Base-by-base conservation (phyloP, 1,140 invertebrate genomes). In the Dendroctonus valens region DNA sequence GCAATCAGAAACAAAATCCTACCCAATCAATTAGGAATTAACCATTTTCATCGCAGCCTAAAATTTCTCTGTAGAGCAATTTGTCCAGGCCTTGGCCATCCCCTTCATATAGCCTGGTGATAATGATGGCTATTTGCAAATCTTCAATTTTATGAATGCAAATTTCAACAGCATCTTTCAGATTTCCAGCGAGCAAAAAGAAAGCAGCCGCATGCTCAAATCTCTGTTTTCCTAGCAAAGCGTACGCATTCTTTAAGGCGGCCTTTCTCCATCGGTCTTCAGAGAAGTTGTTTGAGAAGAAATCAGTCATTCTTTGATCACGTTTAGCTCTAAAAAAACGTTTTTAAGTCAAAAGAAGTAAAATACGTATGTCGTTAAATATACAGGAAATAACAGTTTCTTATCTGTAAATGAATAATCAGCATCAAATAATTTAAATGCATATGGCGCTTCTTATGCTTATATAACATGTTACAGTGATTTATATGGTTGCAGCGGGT, bases 241-340 rank as follows among this genome's bases (percentile, higher is more conserved):
- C 93, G 78, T 96, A 99, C 0, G 97, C 97, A 80, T 99, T 99
- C 82, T 99, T 99, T 26, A 98, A 77, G 0, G 97, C 97, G 5
- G 96, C 96, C 77, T 96, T 98, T 6, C 96, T 85, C 95, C 96
- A 98, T 59, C 95, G 81, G 74, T 97, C 92, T 79, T 97, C 89
- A 2, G 81, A 80, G 75, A 99, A 99, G 76, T 99, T 95, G 76
- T 99, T 96, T 7, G 90, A 81, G 78, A 99, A 99, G 80, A 99
- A 99, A 75, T 81, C 70, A 0, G 92, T 93, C 96, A 99, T 99
- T 73, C 91, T 90, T 7, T 91, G 89, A 75, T 99, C 93, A 7
- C 88, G 79, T 58, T 91, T 89, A 3, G 90, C 96, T 65, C 94
- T 84, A 40, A 58, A 71, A 70, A 38, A 55, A 55, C 12, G 11